Evolutionary conservation across 2,113 vertebrate species (phyloP).

Genomic region (Tupaia chinensis): DNA sequence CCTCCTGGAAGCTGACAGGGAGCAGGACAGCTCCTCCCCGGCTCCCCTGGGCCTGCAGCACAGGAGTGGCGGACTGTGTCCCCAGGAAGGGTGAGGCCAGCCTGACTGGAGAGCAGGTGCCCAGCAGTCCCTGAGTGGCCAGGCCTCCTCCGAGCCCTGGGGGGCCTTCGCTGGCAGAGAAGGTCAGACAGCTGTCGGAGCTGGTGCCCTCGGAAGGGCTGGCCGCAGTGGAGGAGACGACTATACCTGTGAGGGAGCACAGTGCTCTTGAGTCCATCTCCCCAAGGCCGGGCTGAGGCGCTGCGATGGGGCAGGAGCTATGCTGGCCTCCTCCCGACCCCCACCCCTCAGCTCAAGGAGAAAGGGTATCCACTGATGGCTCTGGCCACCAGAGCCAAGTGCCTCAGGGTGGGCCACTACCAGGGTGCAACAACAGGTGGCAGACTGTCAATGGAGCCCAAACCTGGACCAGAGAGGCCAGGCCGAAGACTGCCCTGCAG

Average conservation of each 20-base stretch:
- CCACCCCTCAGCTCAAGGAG: neutral
- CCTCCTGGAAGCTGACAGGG: constrained; percentile 95
- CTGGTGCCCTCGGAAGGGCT: constrained; percentile 93
- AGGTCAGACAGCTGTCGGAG: constrained; percentile 95
- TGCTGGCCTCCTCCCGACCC: no score
- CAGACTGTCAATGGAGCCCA: neutral
- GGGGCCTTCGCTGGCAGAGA: constrained; percentile 86
- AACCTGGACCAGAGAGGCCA: no score
- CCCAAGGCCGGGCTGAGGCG: neutral
- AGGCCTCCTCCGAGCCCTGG: constrained; percentile 86
- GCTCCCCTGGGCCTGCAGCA: constrained; percentile 92
- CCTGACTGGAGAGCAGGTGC: constrained; percentile 85
- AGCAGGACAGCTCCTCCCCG: constrained; percentile 89
- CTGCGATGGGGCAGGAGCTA: neutral
- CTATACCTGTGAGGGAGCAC: constrained; percentile 87
- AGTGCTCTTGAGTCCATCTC: fast-evolving
- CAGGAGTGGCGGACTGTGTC: constrained; percentile 92
- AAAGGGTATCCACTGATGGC: fast-evolving
- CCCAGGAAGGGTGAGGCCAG: constrained; percentile 87
- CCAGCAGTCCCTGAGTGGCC: constrained; percentile 86
- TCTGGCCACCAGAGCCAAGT: neutral
- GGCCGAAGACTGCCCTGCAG: neutral
- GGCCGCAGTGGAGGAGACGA: constrained; percentile 86
- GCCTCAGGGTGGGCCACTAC: fast-evolving
- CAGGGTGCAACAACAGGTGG: fast-evolving